A percentile compares a stretch with the other conserved stretches of the same genome.
phyloP scores from a whole-genome alignment of 2,888 invertebrate species.

The Latrodectus elegans region DNA sequence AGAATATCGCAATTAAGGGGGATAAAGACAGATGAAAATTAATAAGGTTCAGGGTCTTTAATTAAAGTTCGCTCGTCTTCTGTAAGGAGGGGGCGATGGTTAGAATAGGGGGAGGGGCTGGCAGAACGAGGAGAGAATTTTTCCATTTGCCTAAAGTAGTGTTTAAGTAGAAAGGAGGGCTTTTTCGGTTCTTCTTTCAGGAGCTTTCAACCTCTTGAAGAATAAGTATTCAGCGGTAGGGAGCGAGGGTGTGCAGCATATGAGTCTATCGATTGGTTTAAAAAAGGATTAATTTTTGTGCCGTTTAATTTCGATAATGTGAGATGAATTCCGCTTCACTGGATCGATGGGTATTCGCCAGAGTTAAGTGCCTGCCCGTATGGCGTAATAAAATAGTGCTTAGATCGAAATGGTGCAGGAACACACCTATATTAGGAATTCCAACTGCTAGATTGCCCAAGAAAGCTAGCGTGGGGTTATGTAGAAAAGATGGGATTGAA shows the following conservation, averaged over 20 bases:
- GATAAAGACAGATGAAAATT: constrained; percentile 67
- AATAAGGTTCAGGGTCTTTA: constrained; percentile 67
- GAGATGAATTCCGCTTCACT: constrained; percentile 16
- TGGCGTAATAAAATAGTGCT: constrained; percentile 58
- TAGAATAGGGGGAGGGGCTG: constrained; percentile 9
- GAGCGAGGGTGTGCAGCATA: constrained; percentile 7
- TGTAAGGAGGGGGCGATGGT: not conserved
- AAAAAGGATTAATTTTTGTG: constrained; percentile 67
- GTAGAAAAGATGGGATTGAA: too few relatives aligned
- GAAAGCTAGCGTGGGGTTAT: not conserved
- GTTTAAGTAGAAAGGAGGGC: constrained; percentile 41
- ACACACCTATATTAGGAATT: constrained; percentile 44
- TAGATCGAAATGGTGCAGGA: constrained; percentile 23
- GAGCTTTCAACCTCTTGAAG: constrained; percentile 3
- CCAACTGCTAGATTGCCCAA: constrained; percentile 18
- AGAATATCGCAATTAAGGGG: constrained; percentile 62
- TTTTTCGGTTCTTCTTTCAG: constrained; percentile 19
- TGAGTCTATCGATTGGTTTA: constrained; percentile 61
- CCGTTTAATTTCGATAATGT: constrained; percentile 66
- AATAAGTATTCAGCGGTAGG: not conserved
- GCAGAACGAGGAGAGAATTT: constrained; percentile 26
- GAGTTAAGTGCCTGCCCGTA: constrained; percentile 22
- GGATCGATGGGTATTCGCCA: constrained; percentile 38
- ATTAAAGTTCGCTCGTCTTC: constrained; percentile 62
- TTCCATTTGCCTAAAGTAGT: constrained; percentile 67